Evolutionary conservation across 2,888 invertebrate species (phyloP).

Genomic region (Nomada hirtipes): DNA sequence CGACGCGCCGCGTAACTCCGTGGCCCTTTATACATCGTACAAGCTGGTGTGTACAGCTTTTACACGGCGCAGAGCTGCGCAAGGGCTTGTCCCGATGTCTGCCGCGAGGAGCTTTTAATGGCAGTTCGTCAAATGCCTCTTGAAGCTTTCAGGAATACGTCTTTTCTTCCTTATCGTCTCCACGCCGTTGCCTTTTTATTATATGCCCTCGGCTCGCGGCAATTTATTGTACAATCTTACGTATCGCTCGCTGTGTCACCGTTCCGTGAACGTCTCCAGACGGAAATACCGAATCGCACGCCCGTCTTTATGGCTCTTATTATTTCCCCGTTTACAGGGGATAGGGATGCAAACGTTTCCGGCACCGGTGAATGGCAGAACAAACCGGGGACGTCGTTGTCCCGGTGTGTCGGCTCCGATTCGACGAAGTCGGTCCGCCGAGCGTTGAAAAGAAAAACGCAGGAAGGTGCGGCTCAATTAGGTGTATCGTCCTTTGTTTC

Average conservation of each 20-base stretch:
- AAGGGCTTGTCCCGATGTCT: slow-evolving; percentile 35
- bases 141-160: slow-evolving; percentile 21
- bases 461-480: too few species aligned
- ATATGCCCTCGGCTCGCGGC: not conserved
- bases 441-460: too few species aligned
- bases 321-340: not conserved
- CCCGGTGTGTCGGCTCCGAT: too few species aligned
- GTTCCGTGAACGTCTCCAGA: not conserved
- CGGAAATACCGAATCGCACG: not conserved
- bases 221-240: slow-evolving; percentile 23
- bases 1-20: slow-evolving; percentile 59
- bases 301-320: not conserved
- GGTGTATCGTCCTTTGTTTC: too few species aligned
- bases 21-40: not conserved
- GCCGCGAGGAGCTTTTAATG: slow-evolving; percentile 52
- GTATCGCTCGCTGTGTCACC: not conserved
- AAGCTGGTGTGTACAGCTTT: slow-evolving; percentile 9
- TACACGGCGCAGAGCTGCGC: slow-evolving; percentile 29
- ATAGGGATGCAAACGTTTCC: not conserved
- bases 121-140: slow-evolving; percentile 43
- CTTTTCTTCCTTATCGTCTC: not conserved
- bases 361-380: not conserved
- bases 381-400: too few species aligned
- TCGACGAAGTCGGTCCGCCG: too few species aligned
- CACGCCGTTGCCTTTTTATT: not conserved